A percentile compares a stretch with the other conserved stretches of the same genome.
Evolutionary conservation across 2,888 invertebrate genomes (phyloP).

Genomic region (Ramazzottius varieornatus): DNA sequence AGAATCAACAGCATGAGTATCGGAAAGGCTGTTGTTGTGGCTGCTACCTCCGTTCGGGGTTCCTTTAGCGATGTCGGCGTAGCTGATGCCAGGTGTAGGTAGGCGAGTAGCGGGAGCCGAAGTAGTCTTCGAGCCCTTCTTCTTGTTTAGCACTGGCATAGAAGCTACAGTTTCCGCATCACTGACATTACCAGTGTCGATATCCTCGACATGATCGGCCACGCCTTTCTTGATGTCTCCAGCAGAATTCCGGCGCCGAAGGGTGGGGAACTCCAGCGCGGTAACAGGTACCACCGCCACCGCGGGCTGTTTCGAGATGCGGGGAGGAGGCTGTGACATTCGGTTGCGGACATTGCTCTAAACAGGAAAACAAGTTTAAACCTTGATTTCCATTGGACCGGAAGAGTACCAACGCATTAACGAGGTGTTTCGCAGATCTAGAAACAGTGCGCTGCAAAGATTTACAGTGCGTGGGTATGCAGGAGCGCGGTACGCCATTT

Average conservation of each 20-base stretch:
- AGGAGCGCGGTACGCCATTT: no score
- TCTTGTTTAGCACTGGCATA: not conserved
- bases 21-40: no score
- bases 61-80: conserved; percentile 2
- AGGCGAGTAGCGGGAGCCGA: not conserved
- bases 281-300: not conserved
- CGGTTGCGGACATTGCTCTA: no score
- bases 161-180: not conserved
- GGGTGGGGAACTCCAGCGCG: not conserved
- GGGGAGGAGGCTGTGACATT: no score
- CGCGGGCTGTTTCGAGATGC: not conserved
- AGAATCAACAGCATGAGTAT: no score
- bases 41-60: no score
- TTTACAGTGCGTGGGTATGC: no score
- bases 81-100: not conserved
- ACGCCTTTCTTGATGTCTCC: not conserved
- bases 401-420: not conserved
- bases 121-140: not conserved
- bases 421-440: no score
- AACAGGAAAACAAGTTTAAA: no score
- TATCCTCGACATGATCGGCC: not conserved
- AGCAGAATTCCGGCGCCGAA: not conserved
- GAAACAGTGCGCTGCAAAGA: no score
- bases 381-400: not conserved
- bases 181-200: not conserved